These are phyloP conservation scores for Eira barbara DNA, from an alignment of 2,113 vertebrate species.

Conservation along the genomic window DNA sequence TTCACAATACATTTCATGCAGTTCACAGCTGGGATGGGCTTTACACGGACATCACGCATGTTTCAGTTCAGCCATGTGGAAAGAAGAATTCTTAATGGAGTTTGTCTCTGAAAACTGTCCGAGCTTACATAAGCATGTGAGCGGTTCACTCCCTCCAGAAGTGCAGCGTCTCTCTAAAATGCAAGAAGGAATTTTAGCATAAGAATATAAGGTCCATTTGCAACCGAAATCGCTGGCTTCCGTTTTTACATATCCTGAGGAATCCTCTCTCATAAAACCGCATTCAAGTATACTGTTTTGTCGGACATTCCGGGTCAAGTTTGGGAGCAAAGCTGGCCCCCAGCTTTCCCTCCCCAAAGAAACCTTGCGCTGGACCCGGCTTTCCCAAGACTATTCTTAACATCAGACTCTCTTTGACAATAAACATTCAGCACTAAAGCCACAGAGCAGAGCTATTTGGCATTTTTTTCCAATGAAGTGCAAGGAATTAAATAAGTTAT, in stretches of 20 bases:
- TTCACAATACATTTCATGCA: slow-evolving; percentile 89
- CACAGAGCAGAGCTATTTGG: slow-evolving; percentile 85
- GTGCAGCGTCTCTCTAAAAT: slow-evolving; percentile 72
- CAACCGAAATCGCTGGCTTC: slow-evolving; percentile 70
- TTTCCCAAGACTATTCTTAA: slow-evolving; percentile 63
- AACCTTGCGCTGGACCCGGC: slow-evolving; percentile 60
- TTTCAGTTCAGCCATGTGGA: slow-evolving; percentile 81
- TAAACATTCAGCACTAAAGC: slow-evolving; percentile 82
- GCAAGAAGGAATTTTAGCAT: slow-evolving; percentile 50
- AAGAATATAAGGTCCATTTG: slow-evolving; percentile 67
- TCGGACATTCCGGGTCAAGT: slow-evolving; percentile 79
- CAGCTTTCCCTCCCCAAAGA: slow-evolving; percentile 61
- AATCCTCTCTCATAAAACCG: slow-evolving; percentile 80
- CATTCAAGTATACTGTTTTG: slow-evolving; percentile 82
- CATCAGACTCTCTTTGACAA: slow-evolving; percentile 72
- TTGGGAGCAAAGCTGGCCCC: slow-evolving; percentile 73
- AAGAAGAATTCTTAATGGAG: slow-evolving; percentile 80
- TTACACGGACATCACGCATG: slow-evolving; percentile 83
- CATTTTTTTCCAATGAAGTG: slow-evolving; percentile 86
- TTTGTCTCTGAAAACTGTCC: slow-evolving; percentile 80
- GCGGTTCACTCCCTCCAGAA: slow-evolving; percentile 68
- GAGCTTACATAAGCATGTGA: slow-evolving; percentile 72
- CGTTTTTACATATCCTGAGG: slow-evolving; percentile 78
- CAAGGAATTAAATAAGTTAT: slow-evolving; percentile 86
- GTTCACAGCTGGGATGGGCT: slow-evolving; percentile 85